Evolutionary conservation across 2,888 invertebrate species (phyloP).

Genomic region (Lamproptera curius): DNA sequence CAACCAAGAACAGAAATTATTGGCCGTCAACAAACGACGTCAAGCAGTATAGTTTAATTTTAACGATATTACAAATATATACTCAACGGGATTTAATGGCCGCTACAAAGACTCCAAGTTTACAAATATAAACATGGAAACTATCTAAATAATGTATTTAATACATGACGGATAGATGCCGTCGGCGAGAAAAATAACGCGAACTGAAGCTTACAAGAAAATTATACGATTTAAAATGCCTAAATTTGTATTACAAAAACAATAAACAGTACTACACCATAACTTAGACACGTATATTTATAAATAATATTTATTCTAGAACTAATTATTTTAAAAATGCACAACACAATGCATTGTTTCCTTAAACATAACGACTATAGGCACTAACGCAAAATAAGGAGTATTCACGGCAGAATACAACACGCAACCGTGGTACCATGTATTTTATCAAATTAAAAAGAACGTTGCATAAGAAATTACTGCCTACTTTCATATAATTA

Average conservation of each 20-base stretch:
- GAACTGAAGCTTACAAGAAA: no score
- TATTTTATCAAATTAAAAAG: not conserved
- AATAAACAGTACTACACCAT: no score
- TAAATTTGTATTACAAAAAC: no score
- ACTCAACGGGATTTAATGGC: not conserved
- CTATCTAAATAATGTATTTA: no score
- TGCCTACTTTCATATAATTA: no score
- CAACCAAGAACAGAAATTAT: slow-evolving; percentile 15
- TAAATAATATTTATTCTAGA: slow-evolving; percentile 5
- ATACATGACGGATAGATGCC: no score
- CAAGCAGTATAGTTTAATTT: slow-evolving; percentile 8
- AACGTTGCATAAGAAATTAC: no score
- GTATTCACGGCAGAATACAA: not conserved
- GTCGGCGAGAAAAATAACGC: no score
- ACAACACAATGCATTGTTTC: slow-evolving; percentile 2
- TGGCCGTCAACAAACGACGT: slow-evolving; percentile 15
- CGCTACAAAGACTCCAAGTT: no score
- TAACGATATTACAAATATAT: slow-evolving; percentile 10
- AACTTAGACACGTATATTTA: no score
- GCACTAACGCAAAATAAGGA: not conserved
- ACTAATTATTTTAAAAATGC: not conserved
- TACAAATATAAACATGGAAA: no score
- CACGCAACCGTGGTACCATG: not conserved
- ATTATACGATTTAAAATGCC: no score
- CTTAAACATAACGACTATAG: not conserved